A percentile compares a stretch with the other conserved stretches of the same genome.
Evolutionary conservation across 2,888 invertebrate genomes (phyloP).

Genomic region (Eupithecia subumbrata): DNA sequence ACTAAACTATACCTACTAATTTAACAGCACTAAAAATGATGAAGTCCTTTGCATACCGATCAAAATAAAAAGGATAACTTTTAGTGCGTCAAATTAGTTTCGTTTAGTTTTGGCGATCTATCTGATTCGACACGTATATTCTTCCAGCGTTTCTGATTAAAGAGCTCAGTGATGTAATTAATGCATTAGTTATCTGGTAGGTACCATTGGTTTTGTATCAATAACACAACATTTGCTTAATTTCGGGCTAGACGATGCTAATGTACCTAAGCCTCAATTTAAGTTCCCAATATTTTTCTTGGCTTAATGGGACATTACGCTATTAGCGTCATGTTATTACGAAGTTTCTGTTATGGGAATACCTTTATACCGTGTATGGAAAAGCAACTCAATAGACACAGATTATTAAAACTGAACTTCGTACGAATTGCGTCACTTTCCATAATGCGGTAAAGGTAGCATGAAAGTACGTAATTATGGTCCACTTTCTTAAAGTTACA

Average conservation of each 20-base stretch:
- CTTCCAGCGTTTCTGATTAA: no score
- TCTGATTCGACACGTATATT: no score
- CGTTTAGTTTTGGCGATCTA: no score
- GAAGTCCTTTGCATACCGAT: no score
- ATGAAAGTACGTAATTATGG: slow-evolving; percentile 5
- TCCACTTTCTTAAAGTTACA: slow-evolving; percentile 7
- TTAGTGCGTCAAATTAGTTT: no score
- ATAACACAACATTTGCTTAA: neutral
- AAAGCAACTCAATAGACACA: neutral
- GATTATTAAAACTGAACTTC: neutral
- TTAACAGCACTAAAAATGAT: no score
- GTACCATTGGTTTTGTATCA: no score
- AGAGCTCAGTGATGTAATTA: no score
- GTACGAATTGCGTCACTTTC: slow-evolving; percentile 3
- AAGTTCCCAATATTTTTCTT: neutral
- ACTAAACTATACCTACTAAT: no score
- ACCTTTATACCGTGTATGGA: no score
- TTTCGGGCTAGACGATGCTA: neutral
- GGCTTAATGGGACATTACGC: neutral
- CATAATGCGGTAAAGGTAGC: slow-evolving; percentile 5
- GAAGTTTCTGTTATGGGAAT: neutral
- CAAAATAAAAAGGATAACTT: no score
- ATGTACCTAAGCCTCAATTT: neutral
- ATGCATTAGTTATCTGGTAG: no score
- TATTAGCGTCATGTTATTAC: neutral